Evolutionary conservation across 2,888 invertebrate genomes (phyloP), one percentile per base, ranked within the genome.

Genomic region (Drosophila silvestris): DNA sequence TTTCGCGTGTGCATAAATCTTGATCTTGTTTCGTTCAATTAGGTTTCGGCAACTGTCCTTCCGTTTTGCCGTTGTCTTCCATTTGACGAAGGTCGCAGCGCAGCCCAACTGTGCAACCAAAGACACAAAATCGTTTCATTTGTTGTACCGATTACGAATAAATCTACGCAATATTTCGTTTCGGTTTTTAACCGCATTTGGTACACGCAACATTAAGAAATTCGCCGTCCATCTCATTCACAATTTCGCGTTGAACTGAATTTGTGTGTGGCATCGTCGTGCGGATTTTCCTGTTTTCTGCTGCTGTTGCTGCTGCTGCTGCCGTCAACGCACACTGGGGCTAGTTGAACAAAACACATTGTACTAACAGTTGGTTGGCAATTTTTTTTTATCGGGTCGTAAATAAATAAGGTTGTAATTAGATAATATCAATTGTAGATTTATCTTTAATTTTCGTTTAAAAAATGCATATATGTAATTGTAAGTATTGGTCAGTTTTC

Each of bases 201-300:
- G 39, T 61, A 51, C 58, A 64, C 65, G 70, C 73, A 69, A 81
- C 80, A 73, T 66, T 35, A 56, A 79, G 70, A 85, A 65, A 68
- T 72, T 71, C 67, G 79, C 83, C 84, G 90, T 90, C 88, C 84
- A 81, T 70, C 74, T 87, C 88, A 83, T 79, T 84, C 91, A 85
- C 83, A 87, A 85, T 81, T 87, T 87, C 79, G 83, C 83, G 89
- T 83, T 82, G 80, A 91, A 90, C 91, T 90, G 82, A 89, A 85
- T 82, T 85, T 81, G 67, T 89, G 77, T 81, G 79, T 73, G 79
- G 80, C 78, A 78, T 82, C 84, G 89, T 80, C 76, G 77, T 89
- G 82, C 90, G 87, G 91, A 87, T 91, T 91, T 91, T 90, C 90
- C 87, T 89, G 85, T 89, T 91, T 71, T 60, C 79, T 72, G 62